A percentile compares a stretch with the other conserved stretches of the same genome.
These are phyloP conservation scores for Noturus placidus DNA, from an alignment of 2,113 vertebrate genomes.

Conservation along the genomic window DNA sequence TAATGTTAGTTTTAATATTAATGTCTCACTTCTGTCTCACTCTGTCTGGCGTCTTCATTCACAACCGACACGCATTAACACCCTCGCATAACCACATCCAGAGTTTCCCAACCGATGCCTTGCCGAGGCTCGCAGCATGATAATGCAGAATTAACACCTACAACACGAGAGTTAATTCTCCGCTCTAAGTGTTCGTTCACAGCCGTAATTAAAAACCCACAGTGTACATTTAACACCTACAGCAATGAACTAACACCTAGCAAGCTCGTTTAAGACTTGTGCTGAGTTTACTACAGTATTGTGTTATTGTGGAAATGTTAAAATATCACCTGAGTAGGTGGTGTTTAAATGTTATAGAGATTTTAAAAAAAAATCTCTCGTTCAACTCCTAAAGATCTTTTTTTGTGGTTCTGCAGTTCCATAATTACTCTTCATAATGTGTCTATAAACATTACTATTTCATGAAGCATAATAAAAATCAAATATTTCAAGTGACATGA, in stretches of 20 bases:
- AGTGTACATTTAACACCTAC: not conserved
- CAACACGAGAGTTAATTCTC: not conserved
- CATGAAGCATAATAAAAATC: not conserved
- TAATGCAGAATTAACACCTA: slow-evolving; percentile 31
- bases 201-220: slow-evolving; percentile 23
- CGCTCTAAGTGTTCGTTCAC: slow-evolving; percentile 4
- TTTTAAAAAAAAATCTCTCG: not conserved
- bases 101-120: not conserved
- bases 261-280: not conserved
- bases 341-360: not conserved
- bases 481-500: not conserved
- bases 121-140: not conserved
- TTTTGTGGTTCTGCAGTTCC: not conserved
- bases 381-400: not conserved
- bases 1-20: not conserved
- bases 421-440: not conserved
- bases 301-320: not conserved
- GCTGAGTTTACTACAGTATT: not conserved
- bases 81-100: not conserved
- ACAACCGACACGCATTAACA: not conserved
- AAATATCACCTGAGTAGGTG: not conserved
- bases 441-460: not conserved
- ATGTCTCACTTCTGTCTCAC: not conserved
- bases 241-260: not conserved
- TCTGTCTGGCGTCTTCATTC: not conserved